Conservation (phyloP, 2,888 invertebrate species). For the Brassicogethes aeneus region DNA sequence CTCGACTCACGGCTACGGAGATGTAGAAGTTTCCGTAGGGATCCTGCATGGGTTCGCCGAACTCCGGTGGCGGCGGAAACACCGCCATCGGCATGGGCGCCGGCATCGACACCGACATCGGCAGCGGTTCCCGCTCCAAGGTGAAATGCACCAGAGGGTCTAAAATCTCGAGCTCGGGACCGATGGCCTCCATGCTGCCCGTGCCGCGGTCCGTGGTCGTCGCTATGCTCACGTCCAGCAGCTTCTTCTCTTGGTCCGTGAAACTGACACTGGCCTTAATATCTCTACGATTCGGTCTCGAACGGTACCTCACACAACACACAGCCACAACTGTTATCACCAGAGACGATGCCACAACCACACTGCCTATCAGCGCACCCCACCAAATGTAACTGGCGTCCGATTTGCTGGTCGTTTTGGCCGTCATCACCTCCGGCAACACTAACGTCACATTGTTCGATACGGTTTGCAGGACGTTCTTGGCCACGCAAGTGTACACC, state of each 20-base stretch:
- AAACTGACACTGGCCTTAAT: conserved; percentile 74
- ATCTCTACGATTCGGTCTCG: conserved; percentile 53
- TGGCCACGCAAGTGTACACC: conserved; percentile 74
- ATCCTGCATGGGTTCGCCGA: conserved; percentile 46
- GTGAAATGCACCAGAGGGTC: conserved; percentile 45
- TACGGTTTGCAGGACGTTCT: conserved; percentile 54
- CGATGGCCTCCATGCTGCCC: conserved; percentile 48
- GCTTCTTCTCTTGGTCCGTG: conserved; percentile 81
- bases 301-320: conserved; percentile 47
- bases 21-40: conserved; percentile 74
- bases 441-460: conserved; percentile 56
- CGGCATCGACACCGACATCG: conserved; percentile 35
- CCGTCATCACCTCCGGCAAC: conserved; percentile 60
- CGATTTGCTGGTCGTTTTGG: conserved; percentile 67
- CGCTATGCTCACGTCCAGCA: conserved; percentile 71
- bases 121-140: conserved; percentile 43
- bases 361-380: conserved; percentile 61
- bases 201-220: conserved; percentile 55
- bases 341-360: conserved; percentile 54
- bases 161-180: conserved; percentile 47
- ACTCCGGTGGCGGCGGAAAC: conserved; percentile 49
- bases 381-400: conserved; percentile 65
- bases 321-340: conserved; percentile 52
- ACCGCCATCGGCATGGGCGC: conserved; percentile 36
- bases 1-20: conserved; percentile 70